Evolutionary conservation across 2,888 invertebrate genomes (phyloP), one percentile per base, ranked within the genome.

Genomic region (Ophion slaviceki): DNA sequence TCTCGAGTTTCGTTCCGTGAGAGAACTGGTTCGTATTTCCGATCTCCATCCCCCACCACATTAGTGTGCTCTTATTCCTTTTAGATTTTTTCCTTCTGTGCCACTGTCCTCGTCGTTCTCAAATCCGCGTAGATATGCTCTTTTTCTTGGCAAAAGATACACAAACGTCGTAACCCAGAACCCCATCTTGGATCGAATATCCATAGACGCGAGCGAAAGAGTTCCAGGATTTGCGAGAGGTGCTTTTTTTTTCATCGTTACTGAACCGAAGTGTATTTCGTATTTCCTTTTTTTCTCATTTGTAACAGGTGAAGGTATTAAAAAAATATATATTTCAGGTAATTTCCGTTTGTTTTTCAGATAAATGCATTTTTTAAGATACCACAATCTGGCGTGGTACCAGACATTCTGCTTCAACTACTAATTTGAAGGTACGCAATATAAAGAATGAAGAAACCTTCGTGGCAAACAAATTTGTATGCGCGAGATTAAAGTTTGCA

Each of bases 111-210:
- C 79, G 79, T 66, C 45, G 67, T 64, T 71, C 45, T 71, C 77
- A 40, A 67, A 28, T 53, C 66, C 80, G 24, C 57, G 67, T 61
- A 62, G 53, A 67, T 57, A 28, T 68, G 72, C 72, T 72, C 62
- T 70, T 61, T 78, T 84, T 66, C n/a, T 68, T 72, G 45, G 32
- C 32, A 20, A 57, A 75, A 82, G 66, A 82, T 77, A 80, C 53
- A 74, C 72, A 82, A 82, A 85, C 85, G 79, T 85, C 85, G 87
- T 89, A 88, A 89, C 86, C 89, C 87, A 89, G 88, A 89, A 87
- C 84, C 86, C 85, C 82, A 83, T 85, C 81, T 62, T 75, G 76
- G 84, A 82, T 86, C 82, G 82, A 76, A 82, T 86, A 82, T 82
- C 83, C 59, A 66, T 47, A 32, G 47, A 57, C 17, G 36, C 66